A percentile compares a stretch with the other conserved stretches of the same genome.
Evolutionary conservation across 2,888 invertebrate species (phyloP).

Genomic region (Hirtodrosophila trivittata): DNA sequence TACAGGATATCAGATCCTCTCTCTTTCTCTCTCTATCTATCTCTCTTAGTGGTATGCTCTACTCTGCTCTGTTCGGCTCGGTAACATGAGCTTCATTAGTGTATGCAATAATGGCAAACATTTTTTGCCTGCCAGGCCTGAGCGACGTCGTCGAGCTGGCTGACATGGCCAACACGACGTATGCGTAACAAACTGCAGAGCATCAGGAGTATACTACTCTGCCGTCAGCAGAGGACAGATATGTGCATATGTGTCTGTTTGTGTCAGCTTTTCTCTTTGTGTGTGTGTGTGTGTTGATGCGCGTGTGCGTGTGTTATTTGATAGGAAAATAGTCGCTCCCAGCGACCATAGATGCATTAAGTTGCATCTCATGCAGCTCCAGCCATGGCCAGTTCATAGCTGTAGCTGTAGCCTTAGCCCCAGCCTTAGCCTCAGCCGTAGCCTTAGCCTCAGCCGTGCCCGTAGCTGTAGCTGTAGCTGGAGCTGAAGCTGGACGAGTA

Average conservation of each 20-base stretch:
- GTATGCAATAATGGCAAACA: constrained; percentile 80
- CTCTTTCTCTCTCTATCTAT: neutral
- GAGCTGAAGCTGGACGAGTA: constrained; percentile 24
- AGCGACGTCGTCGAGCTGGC: constrained; percentile 46
- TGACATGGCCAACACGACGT: constrained; percentile 62
- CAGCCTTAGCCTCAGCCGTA: too few relatives aligned
- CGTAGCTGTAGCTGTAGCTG: too few relatives aligned
- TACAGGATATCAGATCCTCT: constrained; percentile 40
- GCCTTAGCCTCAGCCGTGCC: too few relatives aligned
- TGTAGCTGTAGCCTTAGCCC: too few relatives aligned
- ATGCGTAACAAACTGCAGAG: constrained; percentile 60
- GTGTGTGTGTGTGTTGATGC: constrained; percentile 8
- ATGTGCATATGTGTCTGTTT: neutral
- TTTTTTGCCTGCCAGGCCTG: constrained; percentile 79
- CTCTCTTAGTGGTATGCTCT: constrained; percentile 1
- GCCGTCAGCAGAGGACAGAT: constrained; percentile 14
- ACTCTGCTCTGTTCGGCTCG: constrained; percentile 19
- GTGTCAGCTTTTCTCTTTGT: too few relatives aligned
- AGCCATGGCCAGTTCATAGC: too few relatives aligned
- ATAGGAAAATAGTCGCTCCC: constrained; percentile 61
- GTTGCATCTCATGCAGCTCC: constrained; percentile 52
- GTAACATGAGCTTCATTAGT: constrained; percentile 80
- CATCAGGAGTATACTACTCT: constrained; percentile 25
- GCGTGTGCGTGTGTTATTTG: constrained; percentile 59
- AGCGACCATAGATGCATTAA: constrained; percentile 49